Evolutionary conservation across 2,113 vertebrate species (phyloP), one percentile per base, ranked within the genome.

Genomic region (Pachycephala philippinensis): DNA sequence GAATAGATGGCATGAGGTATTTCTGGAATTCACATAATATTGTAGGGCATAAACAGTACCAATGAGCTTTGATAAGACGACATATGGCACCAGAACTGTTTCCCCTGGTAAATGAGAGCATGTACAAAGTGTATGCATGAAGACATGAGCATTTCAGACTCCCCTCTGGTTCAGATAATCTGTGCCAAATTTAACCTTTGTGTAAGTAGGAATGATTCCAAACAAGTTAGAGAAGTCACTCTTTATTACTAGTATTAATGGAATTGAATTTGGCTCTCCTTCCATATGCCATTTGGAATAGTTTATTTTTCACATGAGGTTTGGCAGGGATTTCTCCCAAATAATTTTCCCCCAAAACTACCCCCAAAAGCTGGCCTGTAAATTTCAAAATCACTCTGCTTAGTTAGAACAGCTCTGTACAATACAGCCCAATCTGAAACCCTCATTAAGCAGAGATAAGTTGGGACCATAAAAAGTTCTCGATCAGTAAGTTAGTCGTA

Each of bases 251-350:
- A 93, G 64, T 90, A 95, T 77, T 95, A 95, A 96, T 63, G 82
- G 68, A 95, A 89, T 23, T 87, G 75, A 63, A 82, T 96, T 96
- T 97, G 95, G 93, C 92, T 94, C 76, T 72, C 37, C n/a, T 76
- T 90, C 65, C 52, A 50, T 63, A 44, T 95, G 60, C 81, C 85
- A 90, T 95, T 92, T 85, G 84, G 92, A 97, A 91, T 26, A 95
- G 66, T 89, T 97, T 96, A 95, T 95, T 91, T 97, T 96, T 87
- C 90, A 66, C 89, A 95, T 76, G 88, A 96, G 91, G 70, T 95
- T 93, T 97, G 96, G 92, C 74, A 89, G 63, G 50, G 83, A 89
- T 95, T 92, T 97, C 68, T 90, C 85, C 71, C 77, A 72, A 84
- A 89, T 68, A 85, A 87, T 56, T 91, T 35, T 7, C 64, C 78